Evolutionary conservation across 2,888 invertebrate species (phyloP), one percentile per base, ranked within the genome.

Genomic region (Podotricha telesiphe): DNA sequence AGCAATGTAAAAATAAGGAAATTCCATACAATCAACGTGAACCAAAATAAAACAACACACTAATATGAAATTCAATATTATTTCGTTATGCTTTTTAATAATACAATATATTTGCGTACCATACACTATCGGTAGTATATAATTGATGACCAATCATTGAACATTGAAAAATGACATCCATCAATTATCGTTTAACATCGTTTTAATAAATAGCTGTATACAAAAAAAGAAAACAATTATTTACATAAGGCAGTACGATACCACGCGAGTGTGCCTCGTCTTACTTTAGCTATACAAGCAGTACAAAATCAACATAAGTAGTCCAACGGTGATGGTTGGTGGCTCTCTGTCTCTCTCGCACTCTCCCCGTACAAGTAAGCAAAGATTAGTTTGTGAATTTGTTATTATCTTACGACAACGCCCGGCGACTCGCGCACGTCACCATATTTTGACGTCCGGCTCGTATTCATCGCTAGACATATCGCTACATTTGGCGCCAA

Each of bases 181-280:
- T 91, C 91, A 91, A 89, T 88, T 87, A 86, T 50, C 86, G 84
- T 88, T 90, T 89, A 91, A 91, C 90, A 89, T 91, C 89, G 83
- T 86, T 91, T 93, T 91, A 93, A 93, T 93, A 93, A 93, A 93
- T 93, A 93, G 93, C 93, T 93, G 93, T 93, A 93, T 93, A 93
- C 91, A 93, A 93, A 89, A 83, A 73, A 86, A 83, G 73, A 78
- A 86, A 93, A 93, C 93, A 93, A 93, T 93, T 93, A 93, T 93
- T 93, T 93, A 93, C 93, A 93, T 91, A 92, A 92, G 92, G 92
- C 92, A 92, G 89, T 91, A 91, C 81, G 86, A 86, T 88, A 93
- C 91, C 91, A 89, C 90, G 89, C 91, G 90, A 87, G 83, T 86
- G 88, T 87, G 89, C 91, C 91, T 88, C 75, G 79, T 86, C 89